Conservation (phyloP, 2,113 vertebrate genomes). For the Puma concolor region DNA sequence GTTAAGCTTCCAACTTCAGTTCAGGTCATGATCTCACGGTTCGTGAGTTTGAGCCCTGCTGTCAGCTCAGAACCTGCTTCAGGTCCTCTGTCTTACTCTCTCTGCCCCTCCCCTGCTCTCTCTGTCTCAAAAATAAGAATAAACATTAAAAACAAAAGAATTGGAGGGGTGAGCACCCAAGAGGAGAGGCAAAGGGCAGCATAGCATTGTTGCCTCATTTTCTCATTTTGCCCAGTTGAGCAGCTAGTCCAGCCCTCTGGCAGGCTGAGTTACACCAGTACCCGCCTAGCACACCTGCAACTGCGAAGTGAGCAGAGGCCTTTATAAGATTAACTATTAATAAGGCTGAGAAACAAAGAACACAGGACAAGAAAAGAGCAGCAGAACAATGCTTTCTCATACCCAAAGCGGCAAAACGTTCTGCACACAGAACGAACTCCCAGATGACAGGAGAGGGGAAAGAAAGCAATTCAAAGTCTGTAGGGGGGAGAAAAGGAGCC, state of each 20-base stretch:
- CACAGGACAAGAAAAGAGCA: not conserved
- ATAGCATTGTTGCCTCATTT: not conserved
- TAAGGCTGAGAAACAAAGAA: not conserved
- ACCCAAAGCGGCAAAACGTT: not conserved
- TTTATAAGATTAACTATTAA: not conserved
- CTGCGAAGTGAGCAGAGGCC: not conserved
- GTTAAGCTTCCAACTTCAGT: too few species aligned
- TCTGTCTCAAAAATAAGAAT: too few species aligned
- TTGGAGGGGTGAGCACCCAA: not conserved
- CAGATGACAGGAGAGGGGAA: not conserved
- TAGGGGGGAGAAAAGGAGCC: not conserved
- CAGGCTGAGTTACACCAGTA: not conserved
- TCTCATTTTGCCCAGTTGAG: not conserved
- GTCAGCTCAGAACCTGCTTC: too few species aligned
- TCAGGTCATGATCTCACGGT: too few species aligned
- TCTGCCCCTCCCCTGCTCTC: too few species aligned
- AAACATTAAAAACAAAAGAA: too few species aligned
- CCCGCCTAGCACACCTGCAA: not conserved
- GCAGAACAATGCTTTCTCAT: not conserved
- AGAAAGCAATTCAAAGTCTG: not conserved
- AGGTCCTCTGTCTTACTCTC: too few species aligned
- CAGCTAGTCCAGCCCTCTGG: not conserved
- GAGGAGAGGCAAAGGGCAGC: too few species aligned
- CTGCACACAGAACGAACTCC: not conserved
- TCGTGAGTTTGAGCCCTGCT: too few species aligned